These are phyloP conservation scores for Zaprionus camerounensis DNA, from an alignment of 1,140 invertebrate genomes.

Conservation along the genomic window DNA sequence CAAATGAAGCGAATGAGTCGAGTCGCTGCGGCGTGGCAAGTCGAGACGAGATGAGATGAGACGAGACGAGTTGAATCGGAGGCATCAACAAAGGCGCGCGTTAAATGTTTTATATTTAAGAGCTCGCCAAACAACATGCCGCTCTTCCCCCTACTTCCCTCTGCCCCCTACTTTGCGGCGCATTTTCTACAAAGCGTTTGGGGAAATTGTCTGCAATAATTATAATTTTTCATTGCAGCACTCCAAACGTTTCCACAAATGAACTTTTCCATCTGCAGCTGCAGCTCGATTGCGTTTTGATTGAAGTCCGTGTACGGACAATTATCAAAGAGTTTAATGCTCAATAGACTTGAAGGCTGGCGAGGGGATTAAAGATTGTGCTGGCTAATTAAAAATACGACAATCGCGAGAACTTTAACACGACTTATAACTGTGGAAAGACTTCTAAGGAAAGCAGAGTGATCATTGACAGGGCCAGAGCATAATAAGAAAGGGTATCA, in stretches of 20 bases:
- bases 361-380: neutral
- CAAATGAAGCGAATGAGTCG: slow-evolving; percentile 73
- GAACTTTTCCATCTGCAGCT: slow-evolving; percentile 37
- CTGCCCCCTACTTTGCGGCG: neutral
- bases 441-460: too few species aligned
- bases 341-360: neutral
- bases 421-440: neutral
- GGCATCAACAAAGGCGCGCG: slow-evolving; percentile 69
- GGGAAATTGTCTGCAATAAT: slow-evolving; percentile 58
- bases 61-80: slow-evolving; percentile 27
- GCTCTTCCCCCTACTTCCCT: slow-evolving; percentile 10
- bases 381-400: neutral
- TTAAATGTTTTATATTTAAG: slow-evolving; percentile 83
- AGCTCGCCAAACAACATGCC: slow-evolving; percentile 60
- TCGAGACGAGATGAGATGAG: slow-evolving; percentile 16
- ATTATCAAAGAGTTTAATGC: neutral
- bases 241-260: slow-evolving; percentile 53
- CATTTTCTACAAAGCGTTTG: slow-evolving; percentile 38
- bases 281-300: slow-evolving; percentile 51
- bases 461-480: too few species aligned
- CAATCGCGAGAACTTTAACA: neutral
- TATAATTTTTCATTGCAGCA: slow-evolving; percentile 77
- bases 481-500: too few species aligned
- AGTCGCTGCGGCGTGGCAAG: slow-evolving; percentile 14
- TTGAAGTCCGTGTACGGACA: slow-evolving; percentile 5